Evolutionary conservation across 2,113 vertebrate species (phyloP).

Genomic region (Thunnus thynnus): DNA sequence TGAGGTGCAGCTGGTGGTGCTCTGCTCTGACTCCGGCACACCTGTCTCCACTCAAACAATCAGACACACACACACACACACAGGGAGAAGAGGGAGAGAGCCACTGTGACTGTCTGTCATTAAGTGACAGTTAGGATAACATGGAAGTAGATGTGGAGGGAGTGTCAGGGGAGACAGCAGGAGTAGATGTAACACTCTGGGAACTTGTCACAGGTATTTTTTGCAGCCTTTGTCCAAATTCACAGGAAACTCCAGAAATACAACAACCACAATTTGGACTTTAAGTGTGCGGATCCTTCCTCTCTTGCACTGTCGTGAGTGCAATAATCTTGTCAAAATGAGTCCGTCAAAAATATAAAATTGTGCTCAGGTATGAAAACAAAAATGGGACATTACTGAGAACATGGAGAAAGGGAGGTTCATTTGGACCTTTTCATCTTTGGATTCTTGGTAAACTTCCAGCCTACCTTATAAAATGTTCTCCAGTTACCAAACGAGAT

Average conservation of each 20-base stretch:
- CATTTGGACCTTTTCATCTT: constrained; percentile 8
- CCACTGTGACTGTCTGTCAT: too few relatives aligned
- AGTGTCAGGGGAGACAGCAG: too few relatives aligned
- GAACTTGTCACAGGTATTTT: too few relatives aligned
- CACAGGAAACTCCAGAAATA: background rate
- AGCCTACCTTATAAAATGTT: background rate
- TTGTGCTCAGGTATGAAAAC: background rate
- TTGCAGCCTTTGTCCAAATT: background rate
- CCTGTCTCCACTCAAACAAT: too few relatives aligned
- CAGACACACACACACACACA: too few relatives aligned
- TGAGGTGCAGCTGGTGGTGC: too few relatives aligned
- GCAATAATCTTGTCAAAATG: background rate
- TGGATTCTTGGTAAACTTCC: constrained; percentile 35
- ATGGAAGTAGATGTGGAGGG: too few relatives aligned
- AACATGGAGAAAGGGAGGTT: background rate
- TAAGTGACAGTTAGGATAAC: too few relatives aligned
- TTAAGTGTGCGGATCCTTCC: background rate
- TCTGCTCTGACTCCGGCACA: too few relatives aligned
- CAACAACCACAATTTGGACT: background rate
- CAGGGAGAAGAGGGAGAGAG: too few relatives aligned
- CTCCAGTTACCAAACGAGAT: background rate
- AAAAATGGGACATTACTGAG: background rate
- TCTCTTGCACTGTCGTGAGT: background rate
- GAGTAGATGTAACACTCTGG: too few relatives aligned
- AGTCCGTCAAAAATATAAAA: background rate